Base-by-base conservation (phyloP, 2,888 invertebrate genomes). In the Amiota communis region DNA sequence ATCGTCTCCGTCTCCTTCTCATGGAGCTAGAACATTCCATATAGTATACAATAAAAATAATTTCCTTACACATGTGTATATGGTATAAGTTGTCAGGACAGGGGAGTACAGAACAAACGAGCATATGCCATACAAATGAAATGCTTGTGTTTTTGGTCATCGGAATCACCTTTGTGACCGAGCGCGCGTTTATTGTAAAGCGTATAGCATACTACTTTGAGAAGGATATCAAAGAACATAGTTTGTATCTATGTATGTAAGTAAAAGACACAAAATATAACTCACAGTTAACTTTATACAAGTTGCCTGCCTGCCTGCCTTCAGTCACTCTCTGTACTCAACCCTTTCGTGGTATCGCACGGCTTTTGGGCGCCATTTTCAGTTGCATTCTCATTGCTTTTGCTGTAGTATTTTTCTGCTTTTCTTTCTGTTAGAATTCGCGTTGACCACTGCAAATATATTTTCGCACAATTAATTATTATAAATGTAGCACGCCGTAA, bases 391-490 rank as follows among this genome's bases (percentile, higher is more conserved):
- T 13, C 17, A 20, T 12, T 17, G 20, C 36, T 36, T 20, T n/a
- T 3, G n/a, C 59, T 59, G 8, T 56, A 13, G 36, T 57, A 64
- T 8, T 23, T 53, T 46, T 36, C 47, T 36, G 17, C 36, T 15
- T 53, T 48, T 72, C 6, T 48, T 36, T 47, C 57, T 17, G 51
- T 11, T 48, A 36, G 46, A 23, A 23, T 47, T 57, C 57, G 57
- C 69, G 77, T 76, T 81, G 85, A 82, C 86, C 86, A 80, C 80
- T 83, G 78, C 82, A 86, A 84, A 85, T 87, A 85, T 83, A 87
- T 87, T 87, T 86, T 85, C 79, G 81, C 82, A 81, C 87, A 86
- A 88, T 88, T 88, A 88, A 88, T 88, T 88, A 87, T 87, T 86
- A 88, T 88, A 85, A 87, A 88, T 88, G 87, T 87, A 85, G 85